Evolutionary conservation across 1,140 invertebrate species (phyloP).

Genomic region (Proctacanthus coquilletti): DNA sequence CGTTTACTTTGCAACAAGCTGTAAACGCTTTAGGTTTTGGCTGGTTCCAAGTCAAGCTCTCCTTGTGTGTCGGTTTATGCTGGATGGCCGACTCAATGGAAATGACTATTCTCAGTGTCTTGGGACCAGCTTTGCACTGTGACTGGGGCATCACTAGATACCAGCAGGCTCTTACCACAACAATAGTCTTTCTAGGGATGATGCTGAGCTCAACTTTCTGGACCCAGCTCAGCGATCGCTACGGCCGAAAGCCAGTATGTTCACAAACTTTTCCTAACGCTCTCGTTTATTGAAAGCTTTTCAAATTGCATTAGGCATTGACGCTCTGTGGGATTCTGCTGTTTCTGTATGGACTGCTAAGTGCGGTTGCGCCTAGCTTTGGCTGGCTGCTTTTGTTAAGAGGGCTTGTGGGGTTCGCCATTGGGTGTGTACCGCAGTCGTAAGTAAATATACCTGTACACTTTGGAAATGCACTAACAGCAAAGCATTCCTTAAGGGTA

Average conservation of each 20-base stretch:
- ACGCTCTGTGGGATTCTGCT: constrained; percentile 74
- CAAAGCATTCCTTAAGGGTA: constrained; percentile 54
- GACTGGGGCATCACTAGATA: constrained; percentile 82
- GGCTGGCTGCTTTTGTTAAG: constrained; percentile 79
- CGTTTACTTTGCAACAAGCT: constrained; percentile 87
- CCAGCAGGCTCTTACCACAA: constrained; percentile 46
- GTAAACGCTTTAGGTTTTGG: constrained; percentile 94
- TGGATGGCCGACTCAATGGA: constrained; percentile 99
- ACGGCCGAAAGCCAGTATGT: constrained; percentile 72
- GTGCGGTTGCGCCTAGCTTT: constrained; percentile 81
- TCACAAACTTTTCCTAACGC: too few species aligned
- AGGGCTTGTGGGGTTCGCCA: constrained; percentile 87
- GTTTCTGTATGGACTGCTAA: constrained; percentile 82
- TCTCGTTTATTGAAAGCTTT: too few species aligned
- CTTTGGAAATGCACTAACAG: too few species aligned
- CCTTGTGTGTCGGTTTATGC: constrained; percentile 69
- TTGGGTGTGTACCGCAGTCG: constrained; percentile 93
- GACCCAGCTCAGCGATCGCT: constrained; percentile 88
- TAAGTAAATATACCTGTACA: constrained; percentile 40
- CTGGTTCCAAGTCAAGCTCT: constrained; percentile 85
- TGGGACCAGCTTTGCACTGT: constrained; percentile 84
- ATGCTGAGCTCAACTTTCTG: constrained; percentile 93
- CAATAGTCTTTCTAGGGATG: constrained; percentile 89
- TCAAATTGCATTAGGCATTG: constrained; percentile 65
- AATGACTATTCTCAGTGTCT: constrained; percentile 90